These are phyloP conservation scores for Spheniscus humboldti DNA, from an alignment of 2,797 vertebrate genomes.

Conservation along the genomic window DNA sequence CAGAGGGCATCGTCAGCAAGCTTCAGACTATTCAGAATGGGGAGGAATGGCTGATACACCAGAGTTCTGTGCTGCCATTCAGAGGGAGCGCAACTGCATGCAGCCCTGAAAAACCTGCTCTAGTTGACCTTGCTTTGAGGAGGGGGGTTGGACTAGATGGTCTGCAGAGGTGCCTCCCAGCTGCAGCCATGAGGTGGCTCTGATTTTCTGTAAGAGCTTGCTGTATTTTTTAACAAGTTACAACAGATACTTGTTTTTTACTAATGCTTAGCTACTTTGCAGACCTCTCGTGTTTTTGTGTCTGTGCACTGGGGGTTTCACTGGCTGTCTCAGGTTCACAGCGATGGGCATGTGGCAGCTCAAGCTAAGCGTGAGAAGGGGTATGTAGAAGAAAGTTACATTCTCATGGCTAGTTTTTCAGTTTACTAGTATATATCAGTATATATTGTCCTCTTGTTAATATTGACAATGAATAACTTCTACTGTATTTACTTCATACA, in stretches of 20 bases:
- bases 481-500: neutral
- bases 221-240: neutral
- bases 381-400: neutral
- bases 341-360: rapidly evolving
- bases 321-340: neutral
- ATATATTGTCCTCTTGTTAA: neutral
- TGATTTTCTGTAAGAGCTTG: neutral
- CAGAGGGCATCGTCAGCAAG: neutral
- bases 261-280: neutral
- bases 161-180: neutral
- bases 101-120: neutral
- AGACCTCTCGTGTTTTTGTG: neutral
- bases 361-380: neutral
- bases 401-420: neutral
- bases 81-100: neutral
- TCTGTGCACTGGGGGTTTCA: neutral
- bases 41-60: neutral
- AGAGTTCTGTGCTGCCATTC: neutral
- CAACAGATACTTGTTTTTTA: neutral
- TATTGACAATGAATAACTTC: neutral
- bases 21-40: neutral
- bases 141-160: neutral
- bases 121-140: neutral
- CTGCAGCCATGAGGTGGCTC: neutral
- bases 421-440: neutral